Conservation (phyloP, 2,113 vertebrate genomes). For the Brachirus orientalis region DNA sequence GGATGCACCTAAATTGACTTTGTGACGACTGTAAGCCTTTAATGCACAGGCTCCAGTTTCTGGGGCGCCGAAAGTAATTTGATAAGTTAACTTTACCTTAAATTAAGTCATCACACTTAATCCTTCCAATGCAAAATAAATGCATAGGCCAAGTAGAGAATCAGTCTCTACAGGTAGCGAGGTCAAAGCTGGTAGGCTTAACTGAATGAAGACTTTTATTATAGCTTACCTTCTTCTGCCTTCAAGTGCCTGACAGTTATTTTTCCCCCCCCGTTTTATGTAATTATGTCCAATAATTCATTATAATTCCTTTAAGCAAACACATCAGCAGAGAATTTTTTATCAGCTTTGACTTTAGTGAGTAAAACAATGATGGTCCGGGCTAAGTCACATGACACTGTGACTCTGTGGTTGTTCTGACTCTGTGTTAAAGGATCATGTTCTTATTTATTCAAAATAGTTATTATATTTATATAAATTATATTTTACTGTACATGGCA, state of each 20-base stretch:
- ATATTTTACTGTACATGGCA: too few species aligned
- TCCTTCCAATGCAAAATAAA: too few species aligned
- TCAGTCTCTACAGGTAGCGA: background rate
- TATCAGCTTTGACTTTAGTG: background rate
- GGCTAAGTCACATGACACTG: conserved; percentile 6
- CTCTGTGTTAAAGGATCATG: conserved; percentile 6
- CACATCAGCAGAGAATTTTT: conserved; percentile 11
- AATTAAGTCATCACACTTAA: too few species aligned
- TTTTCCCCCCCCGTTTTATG: too few species aligned
- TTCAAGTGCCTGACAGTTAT: background rate
- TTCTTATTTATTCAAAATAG: background rate
- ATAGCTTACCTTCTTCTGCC: background rate
- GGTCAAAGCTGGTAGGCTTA: background rate
- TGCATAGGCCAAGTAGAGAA: too few species aligned
- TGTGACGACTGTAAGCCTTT: background rate
- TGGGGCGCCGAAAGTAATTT: background rate
- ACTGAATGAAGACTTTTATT: background rate
- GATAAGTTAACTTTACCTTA: conserved; percentile 4
- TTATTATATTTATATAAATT: too few species aligned
- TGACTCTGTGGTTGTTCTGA: conserved; percentile 14
- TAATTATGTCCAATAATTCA: background rate
- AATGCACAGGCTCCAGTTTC: background rate
- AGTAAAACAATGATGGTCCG: conserved; percentile 11
- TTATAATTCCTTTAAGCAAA: background rate
- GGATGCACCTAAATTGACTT: background rate